Evolutionary conservation across 2,113 vertebrate genomes (phyloP), one percentile per base, ranked within the genome.

Genomic region (Sakesphorus luctuosus): DNA sequence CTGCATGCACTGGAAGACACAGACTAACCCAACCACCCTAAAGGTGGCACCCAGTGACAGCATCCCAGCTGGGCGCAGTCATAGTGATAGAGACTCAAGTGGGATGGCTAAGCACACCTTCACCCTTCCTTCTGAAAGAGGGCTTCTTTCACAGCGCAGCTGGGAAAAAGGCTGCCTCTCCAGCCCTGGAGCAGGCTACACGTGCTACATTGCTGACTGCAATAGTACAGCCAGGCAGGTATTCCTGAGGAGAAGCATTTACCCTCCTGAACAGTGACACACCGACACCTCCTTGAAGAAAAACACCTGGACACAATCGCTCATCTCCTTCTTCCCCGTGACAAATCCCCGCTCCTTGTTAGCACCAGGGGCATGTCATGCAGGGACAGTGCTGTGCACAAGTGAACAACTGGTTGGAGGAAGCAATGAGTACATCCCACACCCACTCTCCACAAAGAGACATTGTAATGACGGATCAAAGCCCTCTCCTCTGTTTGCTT

Each of bases 71-170:
- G 36, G 33, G 25, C 55, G 61, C 8, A 0, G 26, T 14, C 55
- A n/a, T 3, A 11, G 53, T 1, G 0, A 47, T 23, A 0, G 1
- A 33, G 16, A 59, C 49, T 31, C 19, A 52, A 36, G 19, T 10
- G 24, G 26, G 53, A 67, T 11, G 44, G 76, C 38, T 58, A 63
- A 63, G 44, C 44, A 19, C 66, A 53, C 23, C 55, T 58, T 67
- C 33, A 25, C 11, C 35, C 46, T 72, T 76, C 28, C 52, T 61
- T 35, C 65, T 19, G 25, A 20, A 55, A 43, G 11, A 71, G 36
- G 25, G 43, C 33, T 89, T 56, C 13, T 73, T 67, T 55, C 65
- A 62, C n/a, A 33, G 63, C 33, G 20, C 65, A 29, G 69, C 35
- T 40, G 73, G 62, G 43, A 43, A 29, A 17, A 5, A 23, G 44